Base-by-base conservation (phyloP, 1,140 invertebrate genomes). In the Drosophila truncata region DNA sequence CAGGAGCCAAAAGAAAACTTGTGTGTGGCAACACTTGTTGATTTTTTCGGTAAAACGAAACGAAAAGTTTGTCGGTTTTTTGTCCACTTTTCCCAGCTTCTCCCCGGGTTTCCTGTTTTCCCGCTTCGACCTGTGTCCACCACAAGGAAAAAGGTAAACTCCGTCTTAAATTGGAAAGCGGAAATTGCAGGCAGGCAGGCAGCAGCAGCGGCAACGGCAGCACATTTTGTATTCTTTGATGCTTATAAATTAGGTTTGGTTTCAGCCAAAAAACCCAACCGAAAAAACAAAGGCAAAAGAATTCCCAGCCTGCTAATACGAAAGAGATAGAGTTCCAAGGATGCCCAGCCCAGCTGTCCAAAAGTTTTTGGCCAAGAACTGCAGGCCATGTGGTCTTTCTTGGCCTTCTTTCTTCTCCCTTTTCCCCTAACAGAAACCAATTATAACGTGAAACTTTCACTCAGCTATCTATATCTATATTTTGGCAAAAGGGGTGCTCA, bases 201-300 rank as follows among this genome's bases (percentile, higher is more conserved):
- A n/a, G n/a, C n/a, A n/a, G n/a, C n/a, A 46, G 44, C 16, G 16
- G 37, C 39, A 47, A 23, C 46, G 14, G 46, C 62, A 61, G 37
- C 73, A 77, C 73, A 77, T 88, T 87, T 86, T 83, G 80, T 80
- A 80, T 79, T 86, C 74, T 82, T 82, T 88, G 80, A 83, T 80
- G 84, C 84, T 66, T 72, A 49, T 50, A 83, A 87, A 88, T 88
- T 88, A 77, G 78, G 64, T 80, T 88, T 78, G 35, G 29, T 55
- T 54, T 25, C 16, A 10, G 25, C 39, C 29, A 27, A 61, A 61
- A 55, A 50, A 67, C 13, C 27, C 18, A 14, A 8, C 14, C 16
- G 16, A 50, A 50, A 50, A 52, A 31, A 39, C 25, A 18, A 18
- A 37, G 29, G 16, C 41, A 27, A 69, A 58, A 49, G 47, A 57